A percentile compares a stretch with the other conserved stretches of the same genome.
These are phyloP conservation scores for Zele albiditarsus DNA, from an alignment of 2,888 invertebrate species.

Conservation along the genomic window DNA sequence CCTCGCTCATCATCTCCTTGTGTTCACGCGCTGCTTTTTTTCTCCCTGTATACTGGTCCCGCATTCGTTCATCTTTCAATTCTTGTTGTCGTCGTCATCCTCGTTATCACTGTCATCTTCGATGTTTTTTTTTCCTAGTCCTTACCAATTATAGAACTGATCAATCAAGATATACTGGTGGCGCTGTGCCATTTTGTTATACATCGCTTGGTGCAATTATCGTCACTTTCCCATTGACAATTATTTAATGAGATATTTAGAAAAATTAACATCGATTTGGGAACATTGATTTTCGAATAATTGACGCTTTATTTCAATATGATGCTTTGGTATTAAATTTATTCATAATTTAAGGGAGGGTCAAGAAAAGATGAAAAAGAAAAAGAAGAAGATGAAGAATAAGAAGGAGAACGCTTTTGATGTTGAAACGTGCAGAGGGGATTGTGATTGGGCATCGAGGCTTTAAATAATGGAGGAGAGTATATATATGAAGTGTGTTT, in stretches of 20 bases:
- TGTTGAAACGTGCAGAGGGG: conserved; percentile 2
- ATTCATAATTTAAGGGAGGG: neutral
- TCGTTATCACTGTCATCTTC: neutral
- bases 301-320: neutral
- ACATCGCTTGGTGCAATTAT: too few species aligned
- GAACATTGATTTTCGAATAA: neutral
- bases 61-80: neutral
- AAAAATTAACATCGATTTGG: neutral
- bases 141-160: too few species aligned
- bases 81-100: conserved; percentile 3
- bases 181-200: too few species aligned
- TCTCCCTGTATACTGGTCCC: neutral
- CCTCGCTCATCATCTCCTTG: conserved; percentile 39
- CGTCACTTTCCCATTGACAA: too few species aligned
- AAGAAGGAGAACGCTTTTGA: neutral
- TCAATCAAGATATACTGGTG: too few species aligned
- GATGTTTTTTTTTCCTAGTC: too few species aligned
- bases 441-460: conserved; percentile 18
- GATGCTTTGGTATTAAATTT: neutral
- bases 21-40: conserved; percentile 13
- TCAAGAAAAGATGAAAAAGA: neutral
- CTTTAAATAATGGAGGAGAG: conserved; percentile 34
- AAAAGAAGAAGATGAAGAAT: neutral
- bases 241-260: too few species aligned
- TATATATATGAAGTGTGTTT: conserved; percentile 16